Evolutionary conservation across 2,888 invertebrate species (phyloP).

Genomic region (Eueremaeus valkanovi): DNA sequence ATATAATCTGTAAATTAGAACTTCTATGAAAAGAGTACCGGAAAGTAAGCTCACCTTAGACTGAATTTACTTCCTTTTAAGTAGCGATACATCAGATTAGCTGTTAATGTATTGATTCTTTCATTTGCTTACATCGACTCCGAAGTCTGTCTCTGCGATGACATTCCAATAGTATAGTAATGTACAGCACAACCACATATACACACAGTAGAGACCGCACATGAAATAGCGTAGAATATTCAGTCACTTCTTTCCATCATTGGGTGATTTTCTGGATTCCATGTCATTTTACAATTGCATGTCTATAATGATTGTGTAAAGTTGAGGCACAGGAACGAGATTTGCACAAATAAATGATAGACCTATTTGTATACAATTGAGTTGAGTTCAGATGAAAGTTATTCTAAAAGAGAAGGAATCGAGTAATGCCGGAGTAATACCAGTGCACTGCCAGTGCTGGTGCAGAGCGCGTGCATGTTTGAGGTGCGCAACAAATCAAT

Average conservation of each 20-base stretch:
- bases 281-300: not conserved
- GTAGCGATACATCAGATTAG: not conserved
- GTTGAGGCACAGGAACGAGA: not conserved
- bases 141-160: not conserved
- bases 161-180: slow-evolving; percentile 1
- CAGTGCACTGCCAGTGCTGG: not conserved
- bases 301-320: slow-evolving; percentile 1
- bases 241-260: not conserved
- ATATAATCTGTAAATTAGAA: too few species aligned
- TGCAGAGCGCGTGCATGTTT: slow-evolving; percentile 29
- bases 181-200: too few species aligned
- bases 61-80: not conserved
- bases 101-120: slow-evolving; percentile 8
- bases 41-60: slow-evolving; percentile 2
- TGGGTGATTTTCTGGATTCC: not conserved
- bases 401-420: not conserved
- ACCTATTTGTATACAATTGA: not conserved
- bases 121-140: not conserved
- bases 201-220: too few species aligned
- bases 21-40: not conserved
- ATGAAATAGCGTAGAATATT: too few species aligned
- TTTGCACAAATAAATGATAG: slow-evolving; percentile 17
- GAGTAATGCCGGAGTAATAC: not conserved
- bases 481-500: slow-evolving; percentile 36
- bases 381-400: not conserved